Evolutionary conservation across 2,797 vertebrate species (phyloP), one percentile per base, ranked within the genome.

Genomic region (Smutsia temminckii): DNA sequence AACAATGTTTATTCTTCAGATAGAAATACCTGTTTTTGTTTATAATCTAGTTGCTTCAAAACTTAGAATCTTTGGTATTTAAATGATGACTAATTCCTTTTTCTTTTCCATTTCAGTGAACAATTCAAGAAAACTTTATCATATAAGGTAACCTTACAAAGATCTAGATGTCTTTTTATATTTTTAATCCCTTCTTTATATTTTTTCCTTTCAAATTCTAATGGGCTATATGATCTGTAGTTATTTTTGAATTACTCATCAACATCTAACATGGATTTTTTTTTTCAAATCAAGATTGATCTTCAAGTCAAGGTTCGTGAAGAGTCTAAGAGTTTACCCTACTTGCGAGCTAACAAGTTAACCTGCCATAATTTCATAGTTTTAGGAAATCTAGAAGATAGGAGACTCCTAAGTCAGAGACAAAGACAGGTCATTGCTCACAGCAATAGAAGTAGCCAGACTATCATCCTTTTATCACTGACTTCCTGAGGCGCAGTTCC

Each of bases 121-220:
- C 98, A 97, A 29, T 99, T 99, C 97, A 98, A 98, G 97, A 97
- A 98, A 93, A 91, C 98, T 85, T 97, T 99, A 93, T 98, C 98
- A 20, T 98, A 98, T 93, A 99, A 99, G 98, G 99, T 99, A 98
- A 98, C 91, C 37, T 85, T 61, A 20, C 66, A 93, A 96, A 96
- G 13, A 49, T 42, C 40, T 78, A 66, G 0, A 17, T 85, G 13
- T 69, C n/a, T 49, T 49, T 55, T 80, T 23, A 71, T n/a, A 59
- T 37, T 40, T 95, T 93, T 66, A 29, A 49, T 86, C 25, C 1
- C 23, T 69, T 96, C 59, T 91, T 85, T 89, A 16, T 85, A 37
- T 85, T 93, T 92, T 94, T 88, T 84, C n/a, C 29, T 8, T 77
- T 16, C 78, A n/a, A 2, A 12, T 34, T 95, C 23, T 93, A 96